Percentiles rank a stretch among this genome's conserved stretches.
These are phyloP conservation scores for Atrichornis clamosus DNA, from an alignment of 2,113 vertebrate genomes.

Conservation along the genomic window DNA sequence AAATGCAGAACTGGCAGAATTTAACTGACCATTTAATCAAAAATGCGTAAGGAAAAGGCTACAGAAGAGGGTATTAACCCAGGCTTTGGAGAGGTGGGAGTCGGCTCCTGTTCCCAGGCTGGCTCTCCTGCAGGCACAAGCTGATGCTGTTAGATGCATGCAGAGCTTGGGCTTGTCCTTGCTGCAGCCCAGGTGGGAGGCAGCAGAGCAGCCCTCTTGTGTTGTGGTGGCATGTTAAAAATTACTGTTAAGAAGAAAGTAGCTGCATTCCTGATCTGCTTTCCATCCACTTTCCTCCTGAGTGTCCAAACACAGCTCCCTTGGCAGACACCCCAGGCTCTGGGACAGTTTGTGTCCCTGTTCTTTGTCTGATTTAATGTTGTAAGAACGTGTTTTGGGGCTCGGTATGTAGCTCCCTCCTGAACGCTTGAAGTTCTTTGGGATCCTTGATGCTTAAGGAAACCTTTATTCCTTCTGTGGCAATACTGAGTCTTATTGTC, in stretches of 20 bases:
- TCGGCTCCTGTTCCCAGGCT: not conserved
- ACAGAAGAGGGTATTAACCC: not conserved
- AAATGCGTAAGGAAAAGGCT: not conserved
- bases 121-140: accelerated
- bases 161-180: not conserved
- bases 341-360: not conserved
- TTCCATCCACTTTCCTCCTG: not conserved
- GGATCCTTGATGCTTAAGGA: not conserved
- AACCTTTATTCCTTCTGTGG: not conserved
- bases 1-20: not conserved
- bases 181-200: not conserved
- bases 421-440: not conserved
- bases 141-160: not conserved
- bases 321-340: not conserved
- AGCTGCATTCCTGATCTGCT: not conserved
- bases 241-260: not conserved
- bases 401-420: not conserved
- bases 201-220: not conserved
- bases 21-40: not conserved
- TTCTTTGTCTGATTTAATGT: not conserved
- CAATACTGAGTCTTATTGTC: not conserved
- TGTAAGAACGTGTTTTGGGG: not conserved
- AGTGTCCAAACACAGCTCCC: not conserved
- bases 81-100: not conserved
- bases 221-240: not conserved